phyloP scores from a whole-genome alignment of 1,140 invertebrate genomes.

The Eumaeus atala region DNA sequence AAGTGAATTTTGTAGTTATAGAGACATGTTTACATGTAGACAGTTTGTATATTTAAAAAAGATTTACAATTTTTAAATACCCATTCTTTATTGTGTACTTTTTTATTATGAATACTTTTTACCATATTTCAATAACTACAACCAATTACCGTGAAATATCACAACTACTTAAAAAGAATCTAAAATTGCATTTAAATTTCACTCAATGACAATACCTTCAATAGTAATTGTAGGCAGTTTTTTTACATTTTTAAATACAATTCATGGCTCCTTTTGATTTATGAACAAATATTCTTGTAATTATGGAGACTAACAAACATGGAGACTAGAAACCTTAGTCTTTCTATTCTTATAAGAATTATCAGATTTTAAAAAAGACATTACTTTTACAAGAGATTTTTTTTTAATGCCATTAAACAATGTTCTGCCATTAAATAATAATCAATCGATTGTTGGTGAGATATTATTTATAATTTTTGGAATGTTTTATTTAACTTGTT shows the following conservation, averaged over 20 bases:
- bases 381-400: no score
- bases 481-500: constrained; percentile 5
- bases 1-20: constrained; percentile 46
- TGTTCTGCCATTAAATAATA: no score
- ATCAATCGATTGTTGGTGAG: neutral
- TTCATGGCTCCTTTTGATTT: no score
- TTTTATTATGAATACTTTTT: constrained; percentile 1
- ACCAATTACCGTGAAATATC: neutral
- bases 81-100: constrained; percentile 1
- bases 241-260: neutral
- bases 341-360: no score
- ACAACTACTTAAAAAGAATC: neutral
- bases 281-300: no score
- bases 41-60: no score
- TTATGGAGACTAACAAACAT: no score
- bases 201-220: constrained; percentile 2
- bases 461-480: constrained; percentile 1
- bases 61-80: constrained; percentile 5
- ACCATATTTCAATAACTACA: neutral
- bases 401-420: no score
- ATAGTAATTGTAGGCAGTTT: neutral
- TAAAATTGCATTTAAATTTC: constrained; percentile 6
- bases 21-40: constrained; percentile 25
- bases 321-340: no score
- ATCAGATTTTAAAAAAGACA: no score